These are phyloP conservation scores for Palythoa grandiflora DNA, from an alignment of 92 coral and sea anemone species.

Conservation along the genomic window DNA sequence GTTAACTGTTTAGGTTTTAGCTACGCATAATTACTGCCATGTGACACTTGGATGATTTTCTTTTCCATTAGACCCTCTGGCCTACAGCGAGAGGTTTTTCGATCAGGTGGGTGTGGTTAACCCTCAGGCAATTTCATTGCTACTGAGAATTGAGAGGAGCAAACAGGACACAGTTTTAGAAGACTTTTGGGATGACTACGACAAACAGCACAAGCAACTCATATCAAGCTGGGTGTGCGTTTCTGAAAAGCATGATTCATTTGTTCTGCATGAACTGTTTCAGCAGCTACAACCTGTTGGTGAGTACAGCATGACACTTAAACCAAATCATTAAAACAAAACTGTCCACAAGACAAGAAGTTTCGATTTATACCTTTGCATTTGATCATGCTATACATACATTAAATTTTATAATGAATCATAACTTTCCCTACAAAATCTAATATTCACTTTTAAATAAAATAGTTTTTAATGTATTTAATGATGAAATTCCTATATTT, in stretches of 20 bases:
- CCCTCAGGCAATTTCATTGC: neutral
- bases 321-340: neutral
- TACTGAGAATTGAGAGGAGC: neutral
- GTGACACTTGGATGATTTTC: neutral
- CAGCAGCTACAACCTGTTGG: neutral
- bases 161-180: neutral
- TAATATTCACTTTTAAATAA: too few species aligned
- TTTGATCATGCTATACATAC: too few species aligned
- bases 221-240: neutral
- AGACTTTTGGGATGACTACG: constrained; percentile 7
- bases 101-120: constrained; percentile 15
- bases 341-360: too few species aligned
- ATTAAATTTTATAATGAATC: too few species aligned
- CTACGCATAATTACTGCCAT: too few species aligned
- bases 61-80: neutral
- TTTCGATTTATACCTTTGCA: too few species aligned
- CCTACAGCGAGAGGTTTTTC: constrained; percentile 4
- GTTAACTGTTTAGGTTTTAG: too few species aligned
- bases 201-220: neutral
- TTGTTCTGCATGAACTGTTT: neutral
- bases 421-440: too few species aligned
- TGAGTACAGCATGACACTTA: neutral
- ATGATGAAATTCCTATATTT: too few species aligned
- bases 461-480: too few species aligned
- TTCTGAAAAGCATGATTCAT: neutral